Conservation (phyloP, 2,113 vertebrate species). For the Haliaeetus leucogaster region DNA sequence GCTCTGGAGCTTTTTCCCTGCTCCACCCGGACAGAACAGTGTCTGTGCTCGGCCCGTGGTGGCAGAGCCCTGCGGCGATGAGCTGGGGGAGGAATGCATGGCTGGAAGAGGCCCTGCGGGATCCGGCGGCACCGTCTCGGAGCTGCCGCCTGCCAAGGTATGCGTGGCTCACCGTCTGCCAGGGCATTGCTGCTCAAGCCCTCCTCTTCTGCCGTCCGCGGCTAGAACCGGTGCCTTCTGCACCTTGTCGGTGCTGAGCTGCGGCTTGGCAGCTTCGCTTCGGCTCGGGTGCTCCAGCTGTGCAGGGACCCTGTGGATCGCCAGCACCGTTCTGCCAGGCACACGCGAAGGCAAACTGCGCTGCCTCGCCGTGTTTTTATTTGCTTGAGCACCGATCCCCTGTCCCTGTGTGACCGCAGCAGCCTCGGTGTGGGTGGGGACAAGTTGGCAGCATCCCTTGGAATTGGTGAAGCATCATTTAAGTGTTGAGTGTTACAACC, state of each 20-base stretch:
- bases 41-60: neutral
- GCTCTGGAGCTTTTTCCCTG: neutral
- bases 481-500: neutral
- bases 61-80: neutral
- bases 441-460: neutral
- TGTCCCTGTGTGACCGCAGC: neutral
- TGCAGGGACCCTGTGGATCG: fast-evolving
- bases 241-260: neutral
- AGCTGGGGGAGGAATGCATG: neutral
- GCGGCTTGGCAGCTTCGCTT: neutral
- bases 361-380: neutral
- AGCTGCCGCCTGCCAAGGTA: neutral
- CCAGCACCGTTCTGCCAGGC: neutral
- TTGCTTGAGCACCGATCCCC: neutral
- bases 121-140: neutral
- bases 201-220: neutral
- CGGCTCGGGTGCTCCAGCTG: neutral
- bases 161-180: neutral
- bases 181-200: neutral
- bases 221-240: neutral
- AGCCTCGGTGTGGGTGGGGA: neutral
- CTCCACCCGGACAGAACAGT: neutral
- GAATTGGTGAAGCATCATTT: neutral
- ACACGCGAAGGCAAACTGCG: fast-evolving
- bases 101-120: neutral